Evolutionary conservation across 1,140 invertebrate species (phyloP), one percentile per base, ranked within the genome.

Genomic region (Brachionus koreanus): DNA sequence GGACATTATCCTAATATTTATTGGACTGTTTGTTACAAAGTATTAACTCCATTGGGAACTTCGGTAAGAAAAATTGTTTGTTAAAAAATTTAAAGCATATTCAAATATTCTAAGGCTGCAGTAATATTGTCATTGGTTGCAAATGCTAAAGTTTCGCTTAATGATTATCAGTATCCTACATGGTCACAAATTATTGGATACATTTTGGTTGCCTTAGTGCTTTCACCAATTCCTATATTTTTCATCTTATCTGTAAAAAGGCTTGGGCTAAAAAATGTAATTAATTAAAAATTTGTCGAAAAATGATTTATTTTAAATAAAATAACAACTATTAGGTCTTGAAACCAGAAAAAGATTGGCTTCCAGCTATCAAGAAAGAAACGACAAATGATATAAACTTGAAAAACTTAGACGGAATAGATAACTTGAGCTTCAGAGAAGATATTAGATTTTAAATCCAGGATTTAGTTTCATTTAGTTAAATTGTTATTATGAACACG

Each of bases 101-200:
- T 16, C 23, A 7, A 12, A 16, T 19, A 5, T 33, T 16, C 57
- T 6, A 74, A 79, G 76, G 46, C 76, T 5, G 63, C 61, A 13
- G 42, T 82, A 12, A 42, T 82, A 5, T 29, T 82, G 43, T 42
- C 79, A 9, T 39, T 82, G 10, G 42, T 69, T 19, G 63, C 63
- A 7, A 46, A 72, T 57, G 7, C 39, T 7, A 42, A 46, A 82
- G 37, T 69, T 49, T 23, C 16, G 3, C 29, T 67, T 10, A 82
- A 82, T 42, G 49, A 82, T 9, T 82, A 82, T 23, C n/a, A 42
- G 13, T 82, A 82, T 37, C 79, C 79, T 13, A 39, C n/a, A 12
- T 65, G 79, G 65, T 61, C 79, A 16, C 57, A 67, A 42, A 16
- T 19, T 16, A 9, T 82, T 29, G 79, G 79, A 9, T 82, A 57